Conservation (phyloP, 1,140 invertebrate genomes). For the Drosophila takahashii region DNA sequence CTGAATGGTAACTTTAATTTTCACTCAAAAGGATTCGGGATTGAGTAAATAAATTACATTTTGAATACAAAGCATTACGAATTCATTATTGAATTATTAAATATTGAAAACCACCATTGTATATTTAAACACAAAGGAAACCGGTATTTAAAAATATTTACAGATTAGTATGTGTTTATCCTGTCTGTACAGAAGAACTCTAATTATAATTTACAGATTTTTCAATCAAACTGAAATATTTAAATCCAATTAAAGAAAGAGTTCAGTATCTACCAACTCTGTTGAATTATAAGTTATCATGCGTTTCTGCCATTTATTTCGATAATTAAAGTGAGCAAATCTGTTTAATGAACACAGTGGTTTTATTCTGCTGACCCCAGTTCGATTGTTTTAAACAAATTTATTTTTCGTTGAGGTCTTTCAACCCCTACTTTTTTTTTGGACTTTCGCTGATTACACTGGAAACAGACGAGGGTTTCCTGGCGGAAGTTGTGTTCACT, state of each 20-base stretch:
- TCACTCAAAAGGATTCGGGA: not conserved
- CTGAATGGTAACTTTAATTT: not conserved
- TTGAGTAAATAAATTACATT: not conserved
- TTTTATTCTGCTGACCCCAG: slow-evolving; percentile 7
- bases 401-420: slow-evolving; percentile 15
- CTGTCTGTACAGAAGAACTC: too few relatives aligned
- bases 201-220: too few relatives aligned
- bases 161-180: too few relatives aligned
- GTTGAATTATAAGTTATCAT: too few relatives aligned
- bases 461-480: slow-evolving; percentile 15
- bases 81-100: not conserved
- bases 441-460: slow-evolving; percentile 47
- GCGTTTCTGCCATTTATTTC: too few relatives aligned
- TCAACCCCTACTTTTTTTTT: slow-evolving; percentile 3
- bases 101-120: too few relatives aligned
- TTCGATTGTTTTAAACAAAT: slow-evolving; percentile 48
- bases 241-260: too few relatives aligned
- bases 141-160: too few relatives aligned
- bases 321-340: not conserved
- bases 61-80: not conserved
- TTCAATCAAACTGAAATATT: too few relatives aligned
- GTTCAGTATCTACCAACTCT: too few relatives aligned
- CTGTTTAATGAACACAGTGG: not conserved
- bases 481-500: slow-evolving; percentile 43
- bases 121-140: too few relatives aligned